Conservation (phyloP, 35 echinoderm and acorn worm species). For the Apostichopus californicus region DNA sequence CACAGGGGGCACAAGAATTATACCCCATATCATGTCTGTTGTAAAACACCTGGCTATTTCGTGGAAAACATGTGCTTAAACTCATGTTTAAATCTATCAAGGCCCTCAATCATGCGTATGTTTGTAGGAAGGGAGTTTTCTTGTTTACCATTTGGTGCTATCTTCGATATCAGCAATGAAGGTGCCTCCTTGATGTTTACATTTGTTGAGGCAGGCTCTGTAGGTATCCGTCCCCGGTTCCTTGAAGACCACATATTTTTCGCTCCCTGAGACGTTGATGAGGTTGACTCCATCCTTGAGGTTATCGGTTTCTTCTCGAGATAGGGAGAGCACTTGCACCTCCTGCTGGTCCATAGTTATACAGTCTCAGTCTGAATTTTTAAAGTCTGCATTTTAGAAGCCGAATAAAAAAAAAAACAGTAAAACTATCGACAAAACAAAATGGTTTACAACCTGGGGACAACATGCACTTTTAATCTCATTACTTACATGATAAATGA, state of each 20-base stretch:
- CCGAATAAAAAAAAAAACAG: too few species aligned
- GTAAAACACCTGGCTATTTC: too few species aligned
- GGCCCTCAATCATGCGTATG: too few species aligned
- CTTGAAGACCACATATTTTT: constrained; percentile 80
- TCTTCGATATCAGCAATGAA: constrained; percentile 95
- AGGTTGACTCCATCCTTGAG: constrained; percentile 79
- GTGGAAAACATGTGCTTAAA: too few species aligned
- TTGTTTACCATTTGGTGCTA: constrained; percentile 57
- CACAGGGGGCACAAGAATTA: background rate
- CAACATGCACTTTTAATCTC: too few species aligned
- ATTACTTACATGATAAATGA: too few species aligned
- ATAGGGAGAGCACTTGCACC: constrained; percentile 60
- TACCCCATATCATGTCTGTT: too few species aligned
- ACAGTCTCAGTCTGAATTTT: background rate
- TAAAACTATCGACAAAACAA: too few species aligned
- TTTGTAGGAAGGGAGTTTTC: too few species aligned
- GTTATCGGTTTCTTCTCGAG: constrained; percentile 62
- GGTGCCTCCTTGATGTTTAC: constrained; percentile 93
- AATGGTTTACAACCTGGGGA: too few species aligned
- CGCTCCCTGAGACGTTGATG: constrained; percentile 72
- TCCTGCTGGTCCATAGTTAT: constrained; percentile 77
- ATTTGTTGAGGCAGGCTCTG: constrained; percentile 89
- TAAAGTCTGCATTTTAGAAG: too few species aligned
- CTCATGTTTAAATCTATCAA: too few species aligned
- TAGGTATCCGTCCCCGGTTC: constrained; percentile 74